These are phyloP conservation scores for Anthopleura sola DNA, from an alignment of 64 coral and sea anemone species.

Conservation along the genomic window DNA sequence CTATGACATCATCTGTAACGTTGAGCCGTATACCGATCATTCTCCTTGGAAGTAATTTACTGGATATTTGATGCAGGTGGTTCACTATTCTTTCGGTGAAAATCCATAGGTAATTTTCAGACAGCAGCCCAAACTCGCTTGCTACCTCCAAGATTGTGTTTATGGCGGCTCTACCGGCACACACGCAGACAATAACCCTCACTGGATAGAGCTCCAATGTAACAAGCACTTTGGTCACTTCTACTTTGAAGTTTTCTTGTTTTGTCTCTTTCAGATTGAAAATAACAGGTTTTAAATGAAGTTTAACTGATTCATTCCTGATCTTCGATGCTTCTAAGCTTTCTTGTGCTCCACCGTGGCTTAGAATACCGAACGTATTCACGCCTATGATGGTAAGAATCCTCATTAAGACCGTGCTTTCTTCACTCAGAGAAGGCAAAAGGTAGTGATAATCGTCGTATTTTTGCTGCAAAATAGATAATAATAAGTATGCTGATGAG, in stretches of 20 bases:
- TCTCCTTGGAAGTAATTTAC: background rate
- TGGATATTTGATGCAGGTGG: background rate
- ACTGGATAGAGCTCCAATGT: background rate
- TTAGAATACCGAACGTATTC: background rate
- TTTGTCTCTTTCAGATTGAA: background rate
- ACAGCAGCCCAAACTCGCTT: background rate
- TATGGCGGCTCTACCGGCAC: background rate
- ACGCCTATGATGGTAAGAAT: background rate
- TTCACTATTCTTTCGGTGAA: slow-evolving; percentile 13
- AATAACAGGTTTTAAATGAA: background rate
- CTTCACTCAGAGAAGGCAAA: background rate
- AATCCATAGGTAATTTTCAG: slow-evolving; percentile 26
- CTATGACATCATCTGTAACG: background rate
- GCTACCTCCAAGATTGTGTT: background rate
- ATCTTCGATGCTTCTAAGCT: background rate
- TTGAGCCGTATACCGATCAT: slow-evolving; percentile 12
- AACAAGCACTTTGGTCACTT: background rate
- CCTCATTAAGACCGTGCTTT: background rate
- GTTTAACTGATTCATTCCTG: background rate
- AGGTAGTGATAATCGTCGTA: background rate
- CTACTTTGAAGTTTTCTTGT: background rate
- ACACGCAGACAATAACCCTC: slow-evolving; percentile 24
- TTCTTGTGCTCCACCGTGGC: background rate
- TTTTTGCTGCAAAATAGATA: background rate
- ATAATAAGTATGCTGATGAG: no score